Evolutionary conservation across 2,113 vertebrate species (phyloP).

Genomic region (Nanger granti): DNA sequence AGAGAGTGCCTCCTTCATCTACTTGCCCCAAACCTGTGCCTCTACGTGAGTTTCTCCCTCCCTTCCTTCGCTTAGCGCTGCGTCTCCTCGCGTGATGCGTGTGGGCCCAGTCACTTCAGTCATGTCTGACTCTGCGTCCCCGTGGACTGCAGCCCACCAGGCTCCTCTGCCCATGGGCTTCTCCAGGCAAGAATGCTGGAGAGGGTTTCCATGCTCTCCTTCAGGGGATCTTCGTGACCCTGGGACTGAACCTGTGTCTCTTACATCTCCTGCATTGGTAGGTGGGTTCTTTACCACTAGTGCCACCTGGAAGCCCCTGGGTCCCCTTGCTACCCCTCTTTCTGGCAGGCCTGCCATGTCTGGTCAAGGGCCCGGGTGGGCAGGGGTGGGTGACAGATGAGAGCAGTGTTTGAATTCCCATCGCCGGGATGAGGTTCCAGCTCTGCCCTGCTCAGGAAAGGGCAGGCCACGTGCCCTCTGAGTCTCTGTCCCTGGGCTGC

Average conservation of each 20-base stretch:
- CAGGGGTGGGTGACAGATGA: neutral
- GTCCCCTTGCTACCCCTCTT: neutral
- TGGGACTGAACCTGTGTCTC: neutral
- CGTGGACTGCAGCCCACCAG: neutral
- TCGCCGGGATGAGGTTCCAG: neutral
- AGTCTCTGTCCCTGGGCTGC: neutral
- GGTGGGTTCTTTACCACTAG: neutral
- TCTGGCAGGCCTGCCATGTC: neutral
- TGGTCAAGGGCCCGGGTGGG: neutral
- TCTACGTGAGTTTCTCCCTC: neutral
- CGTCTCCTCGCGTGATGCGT: accelerated
- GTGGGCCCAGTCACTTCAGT: neutral
- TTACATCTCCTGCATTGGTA: neutral
- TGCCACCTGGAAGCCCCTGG: neutral
- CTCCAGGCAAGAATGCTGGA: neutral
- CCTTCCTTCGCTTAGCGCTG: neutral
- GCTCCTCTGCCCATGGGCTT: neutral
- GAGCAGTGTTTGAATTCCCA: neutral
- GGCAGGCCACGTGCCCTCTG: neutral
- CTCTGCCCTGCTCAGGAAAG: neutral
- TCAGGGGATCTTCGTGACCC: neutral
- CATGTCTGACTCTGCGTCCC: neutral
- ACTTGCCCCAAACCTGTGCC: too few relatives aligned
- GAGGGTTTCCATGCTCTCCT: neutral
- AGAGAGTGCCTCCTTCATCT: neutral